Evolutionary conservation across 2,113 vertebrate genomes (phyloP).

Genomic region (Heteronetta atricapilla): DNA sequence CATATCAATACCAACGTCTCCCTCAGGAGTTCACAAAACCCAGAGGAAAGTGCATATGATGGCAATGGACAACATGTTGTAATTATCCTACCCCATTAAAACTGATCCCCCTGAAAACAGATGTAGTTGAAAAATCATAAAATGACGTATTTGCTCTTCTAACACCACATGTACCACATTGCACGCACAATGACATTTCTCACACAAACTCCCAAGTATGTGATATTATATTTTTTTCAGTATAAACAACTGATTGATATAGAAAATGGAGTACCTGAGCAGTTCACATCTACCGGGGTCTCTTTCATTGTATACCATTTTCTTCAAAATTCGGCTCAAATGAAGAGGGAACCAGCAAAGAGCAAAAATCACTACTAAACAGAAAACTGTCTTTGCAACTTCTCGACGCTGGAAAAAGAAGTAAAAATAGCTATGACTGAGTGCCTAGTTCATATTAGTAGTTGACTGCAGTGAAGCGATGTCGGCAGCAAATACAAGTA

Average conservation of each 20-base stretch:
- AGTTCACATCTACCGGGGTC: slow-evolving; percentile 88
- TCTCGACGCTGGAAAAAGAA: slow-evolving; percentile 87
- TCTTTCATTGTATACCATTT: slow-evolving; percentile 77
- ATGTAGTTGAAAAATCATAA: background rate
- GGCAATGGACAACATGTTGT: background rate
- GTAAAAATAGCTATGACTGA: background rate
- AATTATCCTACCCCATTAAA: background rate
- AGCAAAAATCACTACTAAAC: slow-evolving; percentile 95
- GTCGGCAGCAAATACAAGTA: background rate
- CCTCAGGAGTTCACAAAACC: background rate
- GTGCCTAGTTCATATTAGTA: background rate
- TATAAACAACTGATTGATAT: background rate
- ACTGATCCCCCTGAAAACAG: background rate
- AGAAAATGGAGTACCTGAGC: slow-evolving; percentile 80
- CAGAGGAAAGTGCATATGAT: background rate
- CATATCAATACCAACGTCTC: background rate
- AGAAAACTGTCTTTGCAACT: slow-evolving; percentile 97
- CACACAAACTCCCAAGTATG: background rate
- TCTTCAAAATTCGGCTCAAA: slow-evolving; percentile 92
- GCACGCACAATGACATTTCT: background rate
- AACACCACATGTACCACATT: background rate
- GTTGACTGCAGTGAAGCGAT: background rate
- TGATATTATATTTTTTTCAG: background rate
- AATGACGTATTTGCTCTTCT: background rate
- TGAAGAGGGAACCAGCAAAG: slow-evolving; percentile 98